Evolutionary conservation across 2,797 vertebrate species (phyloP), one percentile per base, ranked within the genome.

Genomic region (Etheostoma perlongum): DNA sequence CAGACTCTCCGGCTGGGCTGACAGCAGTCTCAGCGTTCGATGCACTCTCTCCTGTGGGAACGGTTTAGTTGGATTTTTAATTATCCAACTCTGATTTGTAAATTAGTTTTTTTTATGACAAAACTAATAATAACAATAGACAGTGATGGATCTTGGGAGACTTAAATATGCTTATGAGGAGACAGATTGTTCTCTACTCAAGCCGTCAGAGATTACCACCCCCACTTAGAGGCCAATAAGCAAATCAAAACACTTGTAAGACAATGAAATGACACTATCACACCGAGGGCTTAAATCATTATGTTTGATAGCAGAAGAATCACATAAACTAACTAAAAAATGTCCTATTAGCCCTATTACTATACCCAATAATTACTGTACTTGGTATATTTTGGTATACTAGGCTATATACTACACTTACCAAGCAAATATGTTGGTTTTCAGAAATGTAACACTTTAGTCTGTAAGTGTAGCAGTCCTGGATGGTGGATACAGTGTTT

Each of bases 101-200:
- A 92, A 93, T 93, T 67, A 84, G 71, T 93, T 93, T 85, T 64
- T 86, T 82, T 33, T 33, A 80, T 87, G 75, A 86, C 88, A 89
- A 91, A 93, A 90, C 81, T 93, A 93, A 94, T 93, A 94, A 94
- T 84, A 93, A 92, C 89, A 89, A 92, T 78, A 92, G 88, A 91
- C 85, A 89, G 79, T 85, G 85, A 88, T 78, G 79, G 86, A 92
- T 93, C 91, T 87, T 82, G 65, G 78, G 91, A 92, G 92, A 90
- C 48, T 87, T 84, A 63, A 81, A 88, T 85, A 77, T 87, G 79
- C 76, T 76, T 65, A 79, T 78, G 77, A 81, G 23, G 80, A 88
- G 79, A 82, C 85, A 63, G 75, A 79, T 79, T 90, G 84, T 90
- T 90, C 78, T 84, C 73, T 36, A 42, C 77, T 67, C 23, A 25